A percentile compares a stretch with the other conserved stretches of the same genome.
Conservation (phyloP, 2,113 vertebrate species). For the Oriolus oriolus region DNA sequence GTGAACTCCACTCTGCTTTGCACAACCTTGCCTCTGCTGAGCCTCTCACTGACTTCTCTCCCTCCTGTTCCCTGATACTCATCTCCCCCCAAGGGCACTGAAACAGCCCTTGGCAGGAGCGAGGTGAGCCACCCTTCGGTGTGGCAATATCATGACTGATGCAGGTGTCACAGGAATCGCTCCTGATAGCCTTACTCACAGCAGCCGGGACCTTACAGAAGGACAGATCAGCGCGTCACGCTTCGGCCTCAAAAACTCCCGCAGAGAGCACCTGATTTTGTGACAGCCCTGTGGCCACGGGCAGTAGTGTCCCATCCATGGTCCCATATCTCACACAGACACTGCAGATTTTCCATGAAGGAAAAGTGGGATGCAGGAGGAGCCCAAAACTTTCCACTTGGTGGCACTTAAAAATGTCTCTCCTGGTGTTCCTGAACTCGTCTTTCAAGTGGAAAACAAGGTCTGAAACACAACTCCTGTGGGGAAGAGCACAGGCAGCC, state of each 20-base stretch:
- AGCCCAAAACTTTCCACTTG: not conserved
- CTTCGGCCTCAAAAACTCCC: not conserved
- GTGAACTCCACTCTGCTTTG: conserved; percentile 30
- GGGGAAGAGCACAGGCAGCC: not conserved
- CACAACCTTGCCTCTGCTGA: conserved; percentile 38
- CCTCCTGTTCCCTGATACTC: conserved; percentile 25
- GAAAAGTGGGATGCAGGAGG: not conserved
- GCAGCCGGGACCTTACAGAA: not conserved
- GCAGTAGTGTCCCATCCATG: not conserved
- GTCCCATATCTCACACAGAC: not conserved
- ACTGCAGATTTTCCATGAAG: not conserved
- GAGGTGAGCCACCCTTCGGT: conserved; percentile 1
- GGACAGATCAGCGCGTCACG: not conserved
- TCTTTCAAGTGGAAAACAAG: not conserved
- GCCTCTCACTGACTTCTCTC: not conserved
- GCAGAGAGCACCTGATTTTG: not conserved
- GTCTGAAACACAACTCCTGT: not conserved
- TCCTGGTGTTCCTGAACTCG: not conserved
- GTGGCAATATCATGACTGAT: conserved; percentile 37
- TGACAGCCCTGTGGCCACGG: not conserved
- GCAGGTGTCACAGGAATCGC: not conserved
- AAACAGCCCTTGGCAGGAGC: conserved; percentile 42
- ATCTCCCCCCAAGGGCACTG: conserved; percentile 36
- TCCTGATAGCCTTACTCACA: not conserved
- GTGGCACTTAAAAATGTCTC: not conserved